A percentile compares a stretch with the other conserved stretches of the same genome.
phyloP scores from a whole-genome alignment of 2,797 vertebrate genomes.

The Neoniphon sammara region DNA sequence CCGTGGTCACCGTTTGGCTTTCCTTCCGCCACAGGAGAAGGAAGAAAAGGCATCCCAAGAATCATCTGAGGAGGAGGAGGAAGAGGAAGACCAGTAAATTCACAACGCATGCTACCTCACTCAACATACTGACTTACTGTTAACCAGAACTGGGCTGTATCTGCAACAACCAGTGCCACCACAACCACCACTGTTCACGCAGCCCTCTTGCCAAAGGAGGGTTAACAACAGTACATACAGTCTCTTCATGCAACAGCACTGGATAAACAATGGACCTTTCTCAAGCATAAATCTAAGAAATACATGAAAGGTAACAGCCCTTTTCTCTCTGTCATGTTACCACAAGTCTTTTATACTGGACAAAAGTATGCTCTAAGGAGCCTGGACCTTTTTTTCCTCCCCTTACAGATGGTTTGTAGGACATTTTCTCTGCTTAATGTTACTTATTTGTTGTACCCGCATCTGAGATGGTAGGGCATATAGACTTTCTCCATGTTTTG shows the following conservation, averaged over 20 bases:
- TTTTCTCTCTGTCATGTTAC: conserved; percentile 79
- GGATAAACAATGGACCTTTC: conserved; percentile 83
- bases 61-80: conserved; percentile 92
- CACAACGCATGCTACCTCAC: conserved; percentile 88
- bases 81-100: conserved; percentile 89
- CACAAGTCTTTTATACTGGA: conserved; percentile 84
- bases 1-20: conserved; percentile 11
- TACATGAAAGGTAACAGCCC: conserved; percentile 74
- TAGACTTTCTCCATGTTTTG: conserved; percentile 77
- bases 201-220: conserved; percentile 67
- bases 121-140: conserved; percentile 85
- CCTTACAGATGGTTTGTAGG: conserved; percentile 69
- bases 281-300: conserved; percentile 79
- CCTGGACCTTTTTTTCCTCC: conserved; percentile 52
- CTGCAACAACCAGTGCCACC: conserved; percentile 79
- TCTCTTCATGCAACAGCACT: conserved; percentile 84
- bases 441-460: conserved; percentile 74
- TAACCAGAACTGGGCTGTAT: conserved; percentile 84
- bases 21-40: conserved; percentile 83
- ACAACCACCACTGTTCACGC: conserved; percentile 76
- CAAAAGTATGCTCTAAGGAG: conserved; percentile 73
- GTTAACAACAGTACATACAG: conserved; percentile 73
- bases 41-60: conserved; percentile 93
- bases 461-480: conserved; percentile 80
- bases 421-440: conserved; percentile 73